phyloP scores from a whole-genome alignment of 2,113 vertebrate genomes.

The Speoplatyrhinus poulsoni region DNA sequence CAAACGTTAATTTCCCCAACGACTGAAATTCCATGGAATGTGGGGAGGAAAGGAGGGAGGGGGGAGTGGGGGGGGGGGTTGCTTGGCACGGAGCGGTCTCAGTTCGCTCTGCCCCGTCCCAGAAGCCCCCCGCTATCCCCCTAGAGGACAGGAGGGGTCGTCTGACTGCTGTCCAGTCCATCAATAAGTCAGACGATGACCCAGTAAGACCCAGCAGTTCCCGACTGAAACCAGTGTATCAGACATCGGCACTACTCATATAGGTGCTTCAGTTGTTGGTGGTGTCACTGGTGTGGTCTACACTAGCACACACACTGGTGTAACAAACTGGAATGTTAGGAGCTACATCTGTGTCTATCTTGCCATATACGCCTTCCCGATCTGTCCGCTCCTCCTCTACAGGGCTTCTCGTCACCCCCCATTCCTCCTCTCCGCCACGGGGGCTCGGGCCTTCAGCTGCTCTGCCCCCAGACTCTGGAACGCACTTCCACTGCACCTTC shows the following conservation, averaged over 20 bases:
- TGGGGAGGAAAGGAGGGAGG: conserved; percentile 17
- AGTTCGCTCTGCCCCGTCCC: conserved; percentile 56
- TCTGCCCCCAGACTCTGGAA: too few species aligned
- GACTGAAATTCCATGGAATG: conserved; percentile 70
- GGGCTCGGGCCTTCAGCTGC: too few species aligned
- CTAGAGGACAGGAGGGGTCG: conserved; percentile 58
- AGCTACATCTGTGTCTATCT: too few species aligned
- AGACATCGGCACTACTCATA: too few species aligned
- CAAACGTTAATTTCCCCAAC: conserved; percentile 75
- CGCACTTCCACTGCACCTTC: too few species aligned
- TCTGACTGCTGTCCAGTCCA: conserved; percentile 74
- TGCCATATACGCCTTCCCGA: too few species aligned
- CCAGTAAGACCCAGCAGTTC: conserved; percentile 8
- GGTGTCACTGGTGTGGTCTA: neutral
- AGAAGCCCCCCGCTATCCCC: conserved; percentile 37
- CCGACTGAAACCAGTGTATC: too few species aligned
- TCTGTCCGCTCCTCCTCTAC: too few species aligned
- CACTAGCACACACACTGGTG: neutral
- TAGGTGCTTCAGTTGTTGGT: too few species aligned
- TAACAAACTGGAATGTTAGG: too few species aligned
- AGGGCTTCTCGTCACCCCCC: too few species aligned
- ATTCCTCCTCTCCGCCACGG: too few species aligned
- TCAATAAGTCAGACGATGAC: conserved; percentile 68
- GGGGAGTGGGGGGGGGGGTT: conserved; percentile 34
- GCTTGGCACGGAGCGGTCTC: conserved; percentile 59